Conservation (phyloP, 1,140 invertebrate species). For the Papilio aristodemus region DNA sequence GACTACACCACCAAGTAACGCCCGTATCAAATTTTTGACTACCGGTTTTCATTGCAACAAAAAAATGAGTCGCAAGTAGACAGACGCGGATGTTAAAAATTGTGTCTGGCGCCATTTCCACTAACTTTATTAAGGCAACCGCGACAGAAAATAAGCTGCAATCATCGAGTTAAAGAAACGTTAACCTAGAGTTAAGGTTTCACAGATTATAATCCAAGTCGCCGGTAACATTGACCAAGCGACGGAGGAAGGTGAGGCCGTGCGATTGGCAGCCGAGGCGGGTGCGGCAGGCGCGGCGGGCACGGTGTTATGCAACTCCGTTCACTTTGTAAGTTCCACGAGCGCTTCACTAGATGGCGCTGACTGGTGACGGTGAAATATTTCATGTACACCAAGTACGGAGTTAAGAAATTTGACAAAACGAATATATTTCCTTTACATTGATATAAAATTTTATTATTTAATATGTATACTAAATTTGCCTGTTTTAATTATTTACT, state of each 20-base stretch:
- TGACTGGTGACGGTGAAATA: neutral
- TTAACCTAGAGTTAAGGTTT: constrained; percentile 15
- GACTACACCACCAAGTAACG: no score
- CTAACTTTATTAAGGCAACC: constrained; percentile 12
- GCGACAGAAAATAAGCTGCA: constrained; percentile 2
- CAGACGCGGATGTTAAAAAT: neutral
- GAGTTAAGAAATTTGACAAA: no score
- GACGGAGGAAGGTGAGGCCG: constrained; percentile 33
- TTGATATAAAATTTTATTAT: no score
- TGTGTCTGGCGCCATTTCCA: neutral
- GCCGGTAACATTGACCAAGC: constrained; percentile 41
- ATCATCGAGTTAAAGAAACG: constrained; percentile 20
- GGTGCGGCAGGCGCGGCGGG: constrained; percentile 44
- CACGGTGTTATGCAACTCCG: constrained; percentile 38
- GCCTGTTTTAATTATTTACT: no score
- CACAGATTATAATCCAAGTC: constrained; percentile 7
- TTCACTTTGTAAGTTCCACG: constrained; percentile 33
- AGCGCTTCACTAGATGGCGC: constrained; percentile 21
- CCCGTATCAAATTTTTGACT: constrained; percentile 17
- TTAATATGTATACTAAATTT: no score
- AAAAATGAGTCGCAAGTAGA: neutral
- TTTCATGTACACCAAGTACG: neutral
- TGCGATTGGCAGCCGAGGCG: constrained; percentile 41
- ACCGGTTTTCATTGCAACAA: no score
- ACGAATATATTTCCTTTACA: no score